Conservation (phyloP, 2,888 invertebrate genomes). For the Encarsia formosa region DNA sequence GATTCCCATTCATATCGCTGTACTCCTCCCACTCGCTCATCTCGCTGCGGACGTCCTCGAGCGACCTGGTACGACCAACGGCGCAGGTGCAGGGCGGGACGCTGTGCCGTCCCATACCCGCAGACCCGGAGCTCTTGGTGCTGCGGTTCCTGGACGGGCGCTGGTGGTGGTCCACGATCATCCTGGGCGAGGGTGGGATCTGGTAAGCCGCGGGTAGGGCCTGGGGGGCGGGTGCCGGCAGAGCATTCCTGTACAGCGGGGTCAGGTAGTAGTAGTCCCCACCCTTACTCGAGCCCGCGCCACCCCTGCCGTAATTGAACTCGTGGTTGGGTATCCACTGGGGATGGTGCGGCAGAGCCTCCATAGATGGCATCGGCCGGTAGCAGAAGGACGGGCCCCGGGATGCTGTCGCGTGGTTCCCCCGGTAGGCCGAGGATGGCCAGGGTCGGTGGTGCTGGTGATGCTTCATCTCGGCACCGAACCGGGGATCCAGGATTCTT, state of each 20-base stretch:
- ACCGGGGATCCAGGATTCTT: constrained; percentile 54
- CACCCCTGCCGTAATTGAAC: constrained; percentile 55
- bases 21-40: constrained; percentile 62
- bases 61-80: constrained; percentile 60
- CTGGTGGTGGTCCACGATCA: constrained; percentile 40
- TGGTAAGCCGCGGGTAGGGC: constrained; percentile 30
- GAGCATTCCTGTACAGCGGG: constrained; percentile 65
- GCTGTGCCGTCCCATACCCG: constrained; percentile 26
- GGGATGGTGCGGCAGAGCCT: constrained; percentile 54
- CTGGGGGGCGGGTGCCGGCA: constrained; percentile 54
- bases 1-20: constrained; percentile 62
- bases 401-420: constrained; percentile 34
- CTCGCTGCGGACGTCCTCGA: constrained; percentile 69
- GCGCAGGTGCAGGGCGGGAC: constrained; percentile 59
- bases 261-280: constrained; percentile 63
- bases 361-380: constrained; percentile 54
- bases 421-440: constrained; percentile 63
- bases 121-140: constrained; percentile 36
- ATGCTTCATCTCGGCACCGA: constrained; percentile 51
- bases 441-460: constrained; percentile 64
- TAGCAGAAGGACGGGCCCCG: constrained; percentile 47
- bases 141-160: constrained; percentile 18
- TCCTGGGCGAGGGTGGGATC: constrained; percentile 37
- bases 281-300: constrained; percentile 49
- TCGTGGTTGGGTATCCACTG: constrained; percentile 52